These are phyloP conservation scores for Oceanodroma tethys DNA, from an alignment of 2,113 vertebrate species.

Conservation along the genomic window DNA sequence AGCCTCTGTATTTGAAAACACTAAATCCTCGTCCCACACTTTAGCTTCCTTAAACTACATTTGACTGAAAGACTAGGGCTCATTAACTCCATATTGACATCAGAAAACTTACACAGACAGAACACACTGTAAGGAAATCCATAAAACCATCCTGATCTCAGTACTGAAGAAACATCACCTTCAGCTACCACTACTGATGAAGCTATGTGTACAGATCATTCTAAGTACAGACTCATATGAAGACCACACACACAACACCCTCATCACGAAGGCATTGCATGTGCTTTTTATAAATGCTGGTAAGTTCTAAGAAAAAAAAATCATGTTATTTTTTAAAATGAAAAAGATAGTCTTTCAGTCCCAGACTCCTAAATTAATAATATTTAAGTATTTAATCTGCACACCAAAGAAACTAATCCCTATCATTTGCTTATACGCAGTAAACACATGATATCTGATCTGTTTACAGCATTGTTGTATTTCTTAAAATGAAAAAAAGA, in stretches of 20 bases:
- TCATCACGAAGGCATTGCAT: accelerated
- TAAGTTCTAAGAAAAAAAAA: neutral
- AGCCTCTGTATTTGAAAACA: neutral
- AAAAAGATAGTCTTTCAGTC: neutral
- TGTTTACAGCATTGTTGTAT: neutral
- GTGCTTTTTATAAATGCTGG: neutral
- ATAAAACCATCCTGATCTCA: neutral
- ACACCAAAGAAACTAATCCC: neutral
- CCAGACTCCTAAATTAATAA: neutral
- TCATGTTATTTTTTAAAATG: neutral
- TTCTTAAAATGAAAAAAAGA: neutral
- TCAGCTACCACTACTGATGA: neutral
- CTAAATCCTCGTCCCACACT: neutral
- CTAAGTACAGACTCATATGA: accelerated
- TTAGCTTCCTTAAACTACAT: neutral
- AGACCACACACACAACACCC: neutral
- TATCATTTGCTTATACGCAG: neutral
- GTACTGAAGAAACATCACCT: neutral
- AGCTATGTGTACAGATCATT: neutral
- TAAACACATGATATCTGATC: neutral
- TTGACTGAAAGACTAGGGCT: neutral
- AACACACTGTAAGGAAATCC: neutral
- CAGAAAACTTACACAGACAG: neutral
- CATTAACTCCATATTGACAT: neutral
- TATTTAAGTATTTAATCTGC: neutral